A percentile compares a stretch with the other conserved stretches of the same genome.
Conservation (phyloP, 2,797 vertebrate genomes). For the Cephalopachus bancanus region DNA sequence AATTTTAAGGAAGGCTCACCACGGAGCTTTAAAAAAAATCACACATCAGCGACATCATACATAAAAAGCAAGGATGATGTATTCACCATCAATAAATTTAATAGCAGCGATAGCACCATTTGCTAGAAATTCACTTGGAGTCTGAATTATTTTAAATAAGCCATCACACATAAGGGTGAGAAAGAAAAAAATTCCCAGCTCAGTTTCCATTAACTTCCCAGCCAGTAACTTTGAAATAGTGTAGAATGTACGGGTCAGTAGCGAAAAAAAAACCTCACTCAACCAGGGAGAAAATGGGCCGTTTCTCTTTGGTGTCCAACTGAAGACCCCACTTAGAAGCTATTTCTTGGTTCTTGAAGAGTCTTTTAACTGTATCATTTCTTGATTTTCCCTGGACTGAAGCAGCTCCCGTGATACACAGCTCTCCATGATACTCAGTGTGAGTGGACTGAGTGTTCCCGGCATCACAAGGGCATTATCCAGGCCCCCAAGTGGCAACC, state of each 20-base stretch:
- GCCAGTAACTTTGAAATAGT: conserved; percentile 78
- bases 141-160: conserved; percentile 83
- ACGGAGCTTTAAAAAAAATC: conserved; percentile 45
- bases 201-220: conserved; percentile 80
- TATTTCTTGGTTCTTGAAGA: conserved; percentile 58
- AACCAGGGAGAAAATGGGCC: conserved; percentile 61
- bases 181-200: conserved; percentile 71
- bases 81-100: conserved; percentile 67
- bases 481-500: conserved; percentile 19
- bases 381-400: conserved; percentile 66
- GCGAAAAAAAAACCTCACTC: conserved; percentile 28
- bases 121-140: conserved; percentile 81
- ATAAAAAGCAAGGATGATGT: conserved; percentile 74
- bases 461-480: conserved; percentile 65
- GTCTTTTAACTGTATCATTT: conserved; percentile 67
- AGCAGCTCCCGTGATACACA: not conserved
- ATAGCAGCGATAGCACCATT: conserved; percentile 65
- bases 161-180: conserved; percentile 60
- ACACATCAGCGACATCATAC: conserved; percentile 70
- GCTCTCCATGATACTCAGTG: not conserved
- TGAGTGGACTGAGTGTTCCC: conserved; percentile 64
- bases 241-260: conserved; percentile 73
- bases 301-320: conserved; percentile 77
- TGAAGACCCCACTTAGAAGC: conserved; percentile 68
- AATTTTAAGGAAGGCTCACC: conserved; percentile 73